phyloP scores from a whole-genome alignment of 1,140 invertebrate species.

The Adoxophyes honmai region DNA sequence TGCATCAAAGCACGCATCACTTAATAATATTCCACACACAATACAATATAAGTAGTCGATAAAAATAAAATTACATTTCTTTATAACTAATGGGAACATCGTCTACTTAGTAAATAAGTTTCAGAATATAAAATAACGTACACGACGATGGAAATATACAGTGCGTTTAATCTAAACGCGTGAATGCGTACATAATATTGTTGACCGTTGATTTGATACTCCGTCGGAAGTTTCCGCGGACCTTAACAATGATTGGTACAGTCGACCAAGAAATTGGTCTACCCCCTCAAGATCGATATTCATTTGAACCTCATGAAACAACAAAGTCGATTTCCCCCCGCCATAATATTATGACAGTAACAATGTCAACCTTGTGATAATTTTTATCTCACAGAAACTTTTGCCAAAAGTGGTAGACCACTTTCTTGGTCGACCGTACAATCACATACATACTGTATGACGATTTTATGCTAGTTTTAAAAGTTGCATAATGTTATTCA shows the following conservation, averaged over 20 bases:
- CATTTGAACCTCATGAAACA: too few species aligned
- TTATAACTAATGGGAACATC: slow-evolving; percentile 5
- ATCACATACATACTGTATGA: not conserved
- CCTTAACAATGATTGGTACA: not conserved
- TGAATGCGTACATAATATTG: not conserved
- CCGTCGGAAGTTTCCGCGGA: not conserved
- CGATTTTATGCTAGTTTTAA: not conserved
- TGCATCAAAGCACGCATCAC: too few species aligned
- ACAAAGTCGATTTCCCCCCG: too few species aligned
- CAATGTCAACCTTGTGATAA: too few species aligned
- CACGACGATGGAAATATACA: not conserved
- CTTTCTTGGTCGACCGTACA: too few species aligned
- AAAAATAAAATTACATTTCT: slow-evolving; percentile 1
- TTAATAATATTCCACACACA: too few species aligned
- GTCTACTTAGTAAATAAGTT: not conserved
- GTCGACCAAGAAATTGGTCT: too few species aligned
- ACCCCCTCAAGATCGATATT: too few species aligned
- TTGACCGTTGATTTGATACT: not conserved
- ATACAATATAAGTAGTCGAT: not conserved
- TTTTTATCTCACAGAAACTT: too few species aligned
- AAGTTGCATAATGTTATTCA: not conserved
- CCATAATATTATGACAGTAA: too few species aligned
- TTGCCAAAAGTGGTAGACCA: too few species aligned
- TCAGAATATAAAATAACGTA: slow-evolving; percentile 1
- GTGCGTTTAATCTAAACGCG: not conserved